These are phyloP conservation scores for Eupsilia transversa DNA, from an alignment of 2,888 invertebrate genomes.

Conservation along the genomic window DNA sequence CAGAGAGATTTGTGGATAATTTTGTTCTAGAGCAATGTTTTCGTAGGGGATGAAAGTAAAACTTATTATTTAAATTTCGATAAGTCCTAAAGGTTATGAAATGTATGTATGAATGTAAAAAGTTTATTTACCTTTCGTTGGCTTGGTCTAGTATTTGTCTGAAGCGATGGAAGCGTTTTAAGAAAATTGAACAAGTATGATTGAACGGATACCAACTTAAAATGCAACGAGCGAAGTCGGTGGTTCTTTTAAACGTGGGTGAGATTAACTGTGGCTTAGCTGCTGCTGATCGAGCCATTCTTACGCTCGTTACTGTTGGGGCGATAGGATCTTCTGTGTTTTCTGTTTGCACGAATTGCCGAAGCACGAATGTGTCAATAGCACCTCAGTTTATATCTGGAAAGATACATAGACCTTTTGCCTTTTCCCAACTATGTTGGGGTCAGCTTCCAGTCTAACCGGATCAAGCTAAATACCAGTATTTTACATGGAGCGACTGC, in stretches of 20 bases:
- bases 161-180: too few species aligned
- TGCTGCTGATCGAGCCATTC: constrained; percentile 49
- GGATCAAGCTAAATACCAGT: too few species aligned
- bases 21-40: neutral
- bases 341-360: constrained; percentile 22
- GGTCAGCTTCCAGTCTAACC: too few species aligned
- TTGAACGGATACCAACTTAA: constrained; percentile 48
- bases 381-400: too few species aligned
- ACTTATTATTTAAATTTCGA: neutral
- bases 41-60: neutral
- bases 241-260: constrained; percentile 39
- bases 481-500: too few species aligned
- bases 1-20: neutral
- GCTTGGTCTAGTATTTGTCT: too few species aligned
- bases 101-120: neutral
- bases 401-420: neutral
- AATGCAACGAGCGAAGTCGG: constrained; percentile 49
- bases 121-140: neutral
- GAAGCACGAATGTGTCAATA: neutral
- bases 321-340: constrained; percentile 26
- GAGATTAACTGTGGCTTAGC: constrained; percentile 56
- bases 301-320: constrained; percentile 40
- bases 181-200: constrained; percentile 1
- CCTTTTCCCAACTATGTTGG: too few species aligned
- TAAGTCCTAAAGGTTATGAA: neutral